Evolutionary conservation across 2,113 vertebrate species (phyloP), one percentile per base, ranked within the genome.

Genomic region (Nicator chloris): DNA sequence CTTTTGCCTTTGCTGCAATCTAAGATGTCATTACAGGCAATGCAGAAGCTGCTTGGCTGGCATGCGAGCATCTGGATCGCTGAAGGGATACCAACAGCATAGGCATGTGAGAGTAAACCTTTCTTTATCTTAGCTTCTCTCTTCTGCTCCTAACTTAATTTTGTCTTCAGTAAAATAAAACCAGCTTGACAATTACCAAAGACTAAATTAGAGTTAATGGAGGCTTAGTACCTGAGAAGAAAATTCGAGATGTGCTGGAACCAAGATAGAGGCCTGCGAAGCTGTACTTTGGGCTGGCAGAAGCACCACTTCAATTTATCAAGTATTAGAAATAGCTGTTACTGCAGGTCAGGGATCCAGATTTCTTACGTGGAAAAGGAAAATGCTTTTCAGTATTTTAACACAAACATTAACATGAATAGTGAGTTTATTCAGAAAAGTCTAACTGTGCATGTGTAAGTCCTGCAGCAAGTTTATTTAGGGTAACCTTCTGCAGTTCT

Each of bases 1-100:
- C 87, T 88, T 90, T 80, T 90, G 95, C 56, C 84, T 93, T 87
- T 82, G 82, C 87, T 65, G 87, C 86, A 94, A 65, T 37, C 70
- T 50, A 69, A 91, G 91, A 33, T 89, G 91, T 91, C 89, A 91
- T 53, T 71, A 75, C 70, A 57, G 83, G 68, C 82, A 83, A 50
- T 26, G 51, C 80, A 71, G 92, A 92, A 66, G 40, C 78, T 92
- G 85, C 81, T 73, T 71, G 77, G 79, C 68, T 86, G 37, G 35
- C 54, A 26, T 20, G 33, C 0, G 0, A 90, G 76, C 90, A 90
- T 40, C 82, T 90, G 92, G 85, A 88, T 86, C 4, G 12, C 92
- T 79, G 72, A 88, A 79, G 80, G 81, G 56, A 50, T n/a, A 83
- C 56, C 42, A 54, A 49, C 13, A 73, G 65, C 70, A 71, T 51